Evolutionary conservation across 2,888 invertebrate genomes (phyloP).

Genomic region (Drosophila flavopinicola): DNA sequence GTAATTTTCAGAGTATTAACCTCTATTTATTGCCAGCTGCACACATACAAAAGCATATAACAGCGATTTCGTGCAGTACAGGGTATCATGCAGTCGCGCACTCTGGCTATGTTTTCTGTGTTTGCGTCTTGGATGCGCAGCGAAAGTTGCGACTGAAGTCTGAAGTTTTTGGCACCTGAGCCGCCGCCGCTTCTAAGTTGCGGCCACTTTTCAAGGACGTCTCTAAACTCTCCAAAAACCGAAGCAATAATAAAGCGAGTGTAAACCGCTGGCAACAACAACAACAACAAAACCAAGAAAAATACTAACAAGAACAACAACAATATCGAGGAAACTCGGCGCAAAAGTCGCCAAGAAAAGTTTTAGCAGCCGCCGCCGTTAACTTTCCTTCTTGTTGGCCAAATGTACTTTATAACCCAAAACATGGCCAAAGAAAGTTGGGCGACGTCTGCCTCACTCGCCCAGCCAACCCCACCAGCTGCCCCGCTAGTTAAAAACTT

Average conservation of each 20-base stretch:
- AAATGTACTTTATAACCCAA: slow-evolving; percentile 62
- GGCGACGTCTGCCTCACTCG: slow-evolving; percentile 46
- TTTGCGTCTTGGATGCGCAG: slow-evolving; percentile 24
- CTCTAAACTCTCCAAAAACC: slow-evolving; percentile 76
- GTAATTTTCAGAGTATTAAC: not conserved
- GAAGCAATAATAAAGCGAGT: slow-evolving; percentile 59
- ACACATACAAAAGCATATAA: too few relatives aligned
- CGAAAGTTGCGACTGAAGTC: slow-evolving; percentile 44
- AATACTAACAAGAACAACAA: slow-evolving; percentile 29
- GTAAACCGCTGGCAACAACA: slow-evolving; percentile 26
- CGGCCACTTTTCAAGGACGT: slow-evolving; percentile 82
- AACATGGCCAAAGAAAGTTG: slow-evolving; percentile 61
- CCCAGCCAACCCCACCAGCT: not conserved
- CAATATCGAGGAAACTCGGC: slow-evolving; percentile 59
- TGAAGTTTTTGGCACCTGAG: slow-evolving; percentile 55
- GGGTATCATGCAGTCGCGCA: not conserved
- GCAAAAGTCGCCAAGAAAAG: slow-evolving; percentile 71
- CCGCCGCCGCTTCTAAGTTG: slow-evolving; percentile 45
- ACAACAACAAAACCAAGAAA: slow-evolving; percentile 29
- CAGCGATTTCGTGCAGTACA: not conserved
- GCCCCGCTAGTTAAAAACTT: slow-evolving; percentile 35
- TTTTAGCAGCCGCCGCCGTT: slow-evolving; percentile 63
- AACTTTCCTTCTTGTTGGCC: slow-evolving; percentile 52
- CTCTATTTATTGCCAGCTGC: not conserved
- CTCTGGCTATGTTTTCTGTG: not conserved